Evolutionary conservation across 2,113 vertebrate species (phyloP), one percentile per base, ranked within the genome.

Genomic region (Alethe diademata): DNA sequence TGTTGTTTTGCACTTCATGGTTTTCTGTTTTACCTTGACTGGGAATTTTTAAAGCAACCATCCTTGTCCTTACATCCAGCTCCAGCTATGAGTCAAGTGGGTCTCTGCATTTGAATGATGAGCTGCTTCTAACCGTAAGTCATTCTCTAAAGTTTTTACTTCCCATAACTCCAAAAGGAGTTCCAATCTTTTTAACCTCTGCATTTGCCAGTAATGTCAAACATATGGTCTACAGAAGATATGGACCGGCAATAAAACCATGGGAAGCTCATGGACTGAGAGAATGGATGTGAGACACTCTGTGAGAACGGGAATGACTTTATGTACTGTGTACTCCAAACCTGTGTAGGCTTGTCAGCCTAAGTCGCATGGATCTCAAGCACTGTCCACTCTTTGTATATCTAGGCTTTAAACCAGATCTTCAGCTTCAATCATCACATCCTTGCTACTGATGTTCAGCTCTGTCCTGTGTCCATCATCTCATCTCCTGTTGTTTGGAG

Each of bases 141-240:
- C 53, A 78, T 70, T 92, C 58, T 73, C 29, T 54, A 16, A 85
- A 73, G 78, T 11, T 90, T 95, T 93, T 51, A 50, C 47, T 78
- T 61, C 62, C 61, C 1, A 4, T 76, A 31, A 76, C 78, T 91
- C 93, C 81, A 91, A 70, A 94, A 92, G 40, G 28, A 91, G 25
- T 85, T 91, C 40, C 80, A 87, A 79, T 82, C 40, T 72, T 92
- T 85, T 87, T 79, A 91, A 90, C 85, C 31, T 90, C 84, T 92
- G 57, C 48, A 85, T 96, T 94, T 28, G n/a, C 23, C 26, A 33
- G 45, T 79, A 82, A 92, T 61, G 26, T 92, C 62, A 88, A 94
- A 91, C 74, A 90, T 64, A 85, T 19, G 70, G 29, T 78, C 70
- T 78, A 60, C 36, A 65, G 74, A 53, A 93, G 88, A 76, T 85